Percentiles rank a stretch among this genome's conserved stretches.
phyloP scores from a whole-genome alignment of 2,113 vertebrate genomes.

The Pipra filicauda region DNA sequence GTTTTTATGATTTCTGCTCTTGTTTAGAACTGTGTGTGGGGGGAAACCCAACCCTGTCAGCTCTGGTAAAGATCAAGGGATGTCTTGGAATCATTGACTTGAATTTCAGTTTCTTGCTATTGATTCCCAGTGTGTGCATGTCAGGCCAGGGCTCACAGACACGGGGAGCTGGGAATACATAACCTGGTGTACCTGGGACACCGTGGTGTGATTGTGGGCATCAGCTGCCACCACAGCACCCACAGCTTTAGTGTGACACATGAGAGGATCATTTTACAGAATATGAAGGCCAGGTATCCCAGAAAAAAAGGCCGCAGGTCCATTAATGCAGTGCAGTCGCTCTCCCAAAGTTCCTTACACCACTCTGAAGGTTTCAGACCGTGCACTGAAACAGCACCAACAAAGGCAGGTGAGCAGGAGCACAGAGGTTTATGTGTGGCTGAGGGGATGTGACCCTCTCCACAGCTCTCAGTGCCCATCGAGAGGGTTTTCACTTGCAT shows the following conservation, averaged over 20 bases:
- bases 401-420: neutral
- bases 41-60: neutral
- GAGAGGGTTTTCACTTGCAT: neutral
- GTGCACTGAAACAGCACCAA: neutral
- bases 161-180: neutral
- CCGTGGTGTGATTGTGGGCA: accelerated
- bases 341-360: neutral
- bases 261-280: neutral
- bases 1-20: neutral
- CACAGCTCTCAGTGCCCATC: neutral
- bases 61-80: neutral
- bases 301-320: neutral
- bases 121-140: too few relatives aligned
- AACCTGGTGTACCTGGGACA: neutral
- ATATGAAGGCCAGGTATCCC: neutral
- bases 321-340: neutral
- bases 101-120: neutral
- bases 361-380: neutral
- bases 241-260: neutral
- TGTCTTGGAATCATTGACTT: neutral
- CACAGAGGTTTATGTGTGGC: neutral
- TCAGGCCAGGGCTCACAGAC: neutral
- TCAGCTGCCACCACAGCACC: neutral
- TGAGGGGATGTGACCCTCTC: neutral
- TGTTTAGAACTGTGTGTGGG: neutral